These are phyloP conservation scores for Medauroidea extradentata DNA, from an alignment of 1,140 invertebrate species.

Conservation along the genomic window DNA sequence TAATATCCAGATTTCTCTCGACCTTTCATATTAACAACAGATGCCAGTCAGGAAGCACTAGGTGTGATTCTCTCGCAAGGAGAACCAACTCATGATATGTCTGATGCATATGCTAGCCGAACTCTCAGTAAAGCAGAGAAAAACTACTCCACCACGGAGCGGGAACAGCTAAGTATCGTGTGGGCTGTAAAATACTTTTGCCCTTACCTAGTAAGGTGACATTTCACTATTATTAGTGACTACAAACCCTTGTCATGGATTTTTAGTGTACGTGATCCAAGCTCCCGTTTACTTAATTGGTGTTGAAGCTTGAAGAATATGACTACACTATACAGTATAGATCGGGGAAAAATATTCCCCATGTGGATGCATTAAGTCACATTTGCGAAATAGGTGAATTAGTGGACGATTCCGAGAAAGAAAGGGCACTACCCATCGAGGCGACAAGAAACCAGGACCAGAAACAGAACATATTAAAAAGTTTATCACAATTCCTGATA, in stretches of 20 bases:
- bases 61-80: slow-evolving; percentile 18
- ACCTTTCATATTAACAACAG: slow-evolving; percentile 2
- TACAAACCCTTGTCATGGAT: slow-evolving; percentile 8
- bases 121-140: slow-evolving; percentile 33
- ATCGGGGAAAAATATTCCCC: slow-evolving; percentile 33
- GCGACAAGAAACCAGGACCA: too few relatives aligned
- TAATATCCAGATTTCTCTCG: slow-evolving; percentile 7
- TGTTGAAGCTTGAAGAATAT: too few relatives aligned
- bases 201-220: too few relatives aligned
- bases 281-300: slow-evolving; percentile 18
- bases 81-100: slow-evolving; percentile 8
- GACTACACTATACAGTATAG: slow-evolving; percentile 34
- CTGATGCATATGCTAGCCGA: slow-evolving; percentile 30
- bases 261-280: too few relatives aligned
- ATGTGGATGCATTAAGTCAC: too few relatives aligned
- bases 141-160: slow-evolving; percentile 42
- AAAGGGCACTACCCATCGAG: too few relatives aligned
- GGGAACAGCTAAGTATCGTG: slow-evolving; percentile 34
- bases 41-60: too few relatives aligned
- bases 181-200: too few relatives aligned
- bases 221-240: slow-evolving; percentile 29
- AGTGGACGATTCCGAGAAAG: too few relatives aligned
- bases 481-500: slow-evolving; percentile 29
- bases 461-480: too few relatives aligned
- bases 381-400: too few relatives aligned